Conservation (phyloP, 2,888 invertebrate genomes). For the Nemoura dubitans region DNA sequence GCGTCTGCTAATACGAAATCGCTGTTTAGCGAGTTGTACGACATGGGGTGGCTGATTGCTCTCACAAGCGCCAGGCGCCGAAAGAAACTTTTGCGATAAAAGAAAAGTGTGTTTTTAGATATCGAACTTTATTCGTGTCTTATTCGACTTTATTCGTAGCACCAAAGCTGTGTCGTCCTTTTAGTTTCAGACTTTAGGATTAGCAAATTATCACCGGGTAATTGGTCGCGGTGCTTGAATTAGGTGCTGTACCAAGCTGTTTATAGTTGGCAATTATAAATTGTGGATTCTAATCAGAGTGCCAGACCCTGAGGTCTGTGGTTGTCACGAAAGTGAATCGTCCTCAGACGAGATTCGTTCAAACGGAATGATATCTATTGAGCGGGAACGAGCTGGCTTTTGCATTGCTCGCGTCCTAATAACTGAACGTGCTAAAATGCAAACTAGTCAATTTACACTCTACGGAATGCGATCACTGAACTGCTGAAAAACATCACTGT, state of each 20-base stretch:
- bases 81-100: background rate
- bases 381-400: too few relatives aligned
- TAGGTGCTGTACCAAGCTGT: too few relatives aligned
- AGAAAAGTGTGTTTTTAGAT: conserved; percentile 17
- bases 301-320: too few relatives aligned
- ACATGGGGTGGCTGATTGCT: conserved; percentile 30
- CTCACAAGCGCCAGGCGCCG: background rate
- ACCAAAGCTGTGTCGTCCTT: background rate
- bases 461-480: background rate
- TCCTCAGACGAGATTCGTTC: too few relatives aligned
- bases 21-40: conserved; percentile 26
- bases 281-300: too few relatives aligned
- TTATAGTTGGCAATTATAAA: too few relatives aligned
- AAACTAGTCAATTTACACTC: background rate
- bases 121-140: conserved; percentile 28
- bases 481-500: too few relatives aligned
- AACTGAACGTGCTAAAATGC: background rate
- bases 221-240: background rate
- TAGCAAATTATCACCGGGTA: background rate
- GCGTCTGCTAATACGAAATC: conserved; percentile 24
- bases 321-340: too few relatives aligned
- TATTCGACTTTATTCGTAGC: background rate
- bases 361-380: too few relatives aligned
- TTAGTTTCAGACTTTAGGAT: background rate
- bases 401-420: too few relatives aligned